Base-by-base conservation (phyloP, 2,113 vertebrate species). In the Dicentrarchus labrax region DNA sequence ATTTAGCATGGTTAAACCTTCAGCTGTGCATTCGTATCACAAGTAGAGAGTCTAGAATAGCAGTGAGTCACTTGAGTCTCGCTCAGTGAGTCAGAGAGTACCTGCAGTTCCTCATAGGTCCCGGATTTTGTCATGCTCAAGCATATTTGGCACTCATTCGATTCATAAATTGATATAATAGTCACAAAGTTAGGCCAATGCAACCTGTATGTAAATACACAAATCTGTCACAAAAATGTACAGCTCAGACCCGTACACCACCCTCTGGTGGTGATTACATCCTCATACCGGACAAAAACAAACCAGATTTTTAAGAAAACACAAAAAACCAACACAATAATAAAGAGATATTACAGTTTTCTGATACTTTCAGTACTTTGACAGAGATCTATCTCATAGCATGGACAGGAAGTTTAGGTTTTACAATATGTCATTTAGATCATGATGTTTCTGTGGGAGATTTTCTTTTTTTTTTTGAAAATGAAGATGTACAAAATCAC, bases 121-220 rank as follows among this genome's bases (percentile, higher is more conserved):
- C 82, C 57, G 1, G 61, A 61, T 70, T 89, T 84, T 79, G 47
- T 83, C 86, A 90, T 88, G 91, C 84, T 90, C 71, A 72, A 85
- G 89, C 86, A 92, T 91, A 88, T 95, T 95, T 95, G 95, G 92
- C 93, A 95, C 93, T 93, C 92, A 83, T 86, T 93, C 76, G 22
- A 91, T 90, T 92, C 41, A 78, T 84, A 91, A 87, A 88, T 76
- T 84, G 65, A 89, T 88, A 87, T 85, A 86, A 84, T 88, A 90
- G 88, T 95, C 87, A 92, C 88, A 94, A 91, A 89, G 71, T 89
- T 82, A 90, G 81, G 84, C 84, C 75, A 83, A 76, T 77, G 72
- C 66, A 74, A 88, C 71, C 82, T 85, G 71, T 78, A 85, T 77
- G 78, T 71, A 77, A 90, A 91, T 78, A 86, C 82, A 92, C 78